These are phyloP conservation scores for Lingula anatina DNA, from an alignment of 2,888 invertebrate species.

Conservation along the genomic window DNA sequence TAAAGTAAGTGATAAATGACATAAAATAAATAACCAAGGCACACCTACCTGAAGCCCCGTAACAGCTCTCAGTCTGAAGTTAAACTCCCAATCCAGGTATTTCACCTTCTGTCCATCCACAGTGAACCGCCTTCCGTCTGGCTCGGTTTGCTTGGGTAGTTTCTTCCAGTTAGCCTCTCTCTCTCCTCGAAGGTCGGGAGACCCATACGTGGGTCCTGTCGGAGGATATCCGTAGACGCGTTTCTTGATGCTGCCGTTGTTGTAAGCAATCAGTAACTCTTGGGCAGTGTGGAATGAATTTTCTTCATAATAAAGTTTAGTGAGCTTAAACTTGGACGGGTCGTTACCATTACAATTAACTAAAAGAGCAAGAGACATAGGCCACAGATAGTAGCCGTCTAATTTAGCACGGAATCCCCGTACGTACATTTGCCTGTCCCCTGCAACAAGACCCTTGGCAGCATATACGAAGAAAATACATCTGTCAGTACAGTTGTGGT, in stretches of 20 bases:
- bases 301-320: background rate
- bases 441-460: constrained; percentile 22
- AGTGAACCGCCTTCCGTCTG: constrained; percentile 32
- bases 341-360: background rate
- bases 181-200: too few relatives aligned
- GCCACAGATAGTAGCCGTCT: constrained; percentile 34
- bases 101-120: constrained; percentile 30
- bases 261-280: background rate
- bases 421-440: constrained; percentile 28
- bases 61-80: constrained; percentile 27
- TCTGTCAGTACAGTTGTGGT: constrained; percentile 33
- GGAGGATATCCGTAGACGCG: too few relatives aligned
- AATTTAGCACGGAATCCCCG: constrained; percentile 30
- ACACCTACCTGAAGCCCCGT: constrained; percentile 33
- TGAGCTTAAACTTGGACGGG: background rate
- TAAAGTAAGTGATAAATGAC: too few relatives aligned
- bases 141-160: constrained; percentile 31
- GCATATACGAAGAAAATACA: constrained; percentile 26
- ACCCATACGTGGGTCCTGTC: too few relatives aligned
- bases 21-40: too few relatives aligned
- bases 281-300: background rate
- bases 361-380: constrained; percentile 32
- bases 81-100: constrained; percentile 43
- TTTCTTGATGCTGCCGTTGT: too few relatives aligned
- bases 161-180: too few relatives aligned